A percentile compares a stretch with the other conserved stretches of the same genome.
phyloP scores from a whole-genome alignment of 2,113 vertebrate genomes.

The Alouatta palliata region DNA sequence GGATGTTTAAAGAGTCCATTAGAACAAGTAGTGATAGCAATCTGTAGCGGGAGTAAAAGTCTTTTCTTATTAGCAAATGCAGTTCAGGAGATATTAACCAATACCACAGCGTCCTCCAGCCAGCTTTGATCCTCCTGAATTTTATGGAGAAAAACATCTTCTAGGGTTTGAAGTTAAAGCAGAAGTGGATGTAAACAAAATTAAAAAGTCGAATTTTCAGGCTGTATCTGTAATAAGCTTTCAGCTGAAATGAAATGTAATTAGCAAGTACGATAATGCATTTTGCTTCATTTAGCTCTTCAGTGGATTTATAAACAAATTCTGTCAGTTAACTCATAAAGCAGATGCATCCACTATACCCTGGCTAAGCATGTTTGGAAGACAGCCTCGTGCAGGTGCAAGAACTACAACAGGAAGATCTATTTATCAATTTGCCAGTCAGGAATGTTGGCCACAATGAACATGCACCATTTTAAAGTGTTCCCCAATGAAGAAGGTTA shows the following conservation, averaged over 20 bases:
- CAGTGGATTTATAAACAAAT: conserved; percentile 86
- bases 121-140: conserved; percentile 2
- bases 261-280: conserved; percentile 85
- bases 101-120: neutral
- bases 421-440: conserved; percentile 76
- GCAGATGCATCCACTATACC: conserved; percentile 82
- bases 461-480: conserved; percentile 66
- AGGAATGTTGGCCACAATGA: conserved; percentile 64
- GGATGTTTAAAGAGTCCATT: neutral
- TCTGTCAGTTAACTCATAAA: conserved; percentile 83
- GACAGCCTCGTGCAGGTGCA: conserved; percentile 83
- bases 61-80: neutral
- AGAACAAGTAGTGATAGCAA: neutral
- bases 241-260: conserved; percentile 84
- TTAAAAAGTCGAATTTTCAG: conserved; percentile 82
- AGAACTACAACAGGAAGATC: conserved; percentile 73
- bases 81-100: neutral
- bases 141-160: conserved; percentile 65
- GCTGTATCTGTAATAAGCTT: conserved; percentile 84
- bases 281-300: conserved; percentile 86
- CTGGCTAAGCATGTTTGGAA: conserved; percentile 72
- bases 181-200: conserved; percentile 83
- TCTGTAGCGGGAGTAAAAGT: neutral
- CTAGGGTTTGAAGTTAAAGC: conserved; percentile 75
- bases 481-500: neutral